Percentiles rank a stretch among this genome's conserved stretches.
Evolutionary conservation across 1,140 invertebrate species (phyloP).

Genomic region (Hormaphis cornu): DNA sequence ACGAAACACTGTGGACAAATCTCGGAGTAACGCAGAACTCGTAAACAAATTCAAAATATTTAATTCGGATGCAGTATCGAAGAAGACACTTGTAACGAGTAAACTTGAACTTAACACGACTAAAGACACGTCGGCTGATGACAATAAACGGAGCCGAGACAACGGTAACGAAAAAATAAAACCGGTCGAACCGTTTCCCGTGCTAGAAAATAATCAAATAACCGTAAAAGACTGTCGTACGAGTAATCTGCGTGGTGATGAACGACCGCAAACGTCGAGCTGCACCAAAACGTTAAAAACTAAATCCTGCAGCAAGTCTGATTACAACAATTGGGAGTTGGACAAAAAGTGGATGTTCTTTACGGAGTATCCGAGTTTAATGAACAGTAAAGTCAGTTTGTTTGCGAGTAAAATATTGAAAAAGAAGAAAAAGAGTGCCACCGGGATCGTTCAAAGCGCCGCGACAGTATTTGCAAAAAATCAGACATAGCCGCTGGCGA

Average conservation of each 20-base stretch:
- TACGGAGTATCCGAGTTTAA: neutral
- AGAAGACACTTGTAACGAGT: neutral
- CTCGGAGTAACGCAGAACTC: neutral
- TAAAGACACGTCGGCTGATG: neutral
- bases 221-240: neutral
- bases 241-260: neutral
- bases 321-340: constrained; percentile 21
- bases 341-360: neutral
- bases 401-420: neutral
- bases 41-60: neutral
- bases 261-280: neutral
- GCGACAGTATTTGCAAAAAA: neutral
- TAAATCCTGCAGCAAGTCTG: neutral
- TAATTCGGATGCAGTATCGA: neutral
- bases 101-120: neutral
- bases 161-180: neutral
- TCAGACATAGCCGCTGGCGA: no score
- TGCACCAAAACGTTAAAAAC: neutral
- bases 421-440: neutral
- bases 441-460: neutral
- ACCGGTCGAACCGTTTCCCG: neutral
- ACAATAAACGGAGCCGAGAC: neutral
- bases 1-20: neutral
- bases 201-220: neutral
- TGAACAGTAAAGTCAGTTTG: neutral